A percentile compares a stretch with the other conserved stretches of the same genome.
Evolutionary conservation across 2,113 vertebrate species (phyloP).

Genomic region (Psilopogon haemacephalus): DNA sequence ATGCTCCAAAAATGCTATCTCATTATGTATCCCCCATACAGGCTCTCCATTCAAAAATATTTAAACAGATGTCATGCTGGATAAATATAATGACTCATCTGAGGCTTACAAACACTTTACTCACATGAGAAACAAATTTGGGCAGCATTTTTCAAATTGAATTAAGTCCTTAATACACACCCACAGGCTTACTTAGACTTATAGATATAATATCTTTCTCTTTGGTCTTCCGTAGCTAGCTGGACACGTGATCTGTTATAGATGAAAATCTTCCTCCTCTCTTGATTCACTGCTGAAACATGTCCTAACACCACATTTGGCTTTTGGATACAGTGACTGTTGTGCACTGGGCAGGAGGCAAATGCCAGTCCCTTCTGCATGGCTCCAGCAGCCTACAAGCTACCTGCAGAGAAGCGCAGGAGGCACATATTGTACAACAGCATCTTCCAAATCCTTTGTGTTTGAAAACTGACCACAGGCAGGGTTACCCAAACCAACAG

Average conservation of each 20-base stretch:
- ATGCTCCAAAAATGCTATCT: neutral
- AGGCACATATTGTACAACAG: neutral
- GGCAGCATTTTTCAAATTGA: conserved; percentile 63
- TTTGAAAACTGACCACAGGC: neutral
- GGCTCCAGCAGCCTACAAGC: neutral
- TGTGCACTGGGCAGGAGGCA: neutral
- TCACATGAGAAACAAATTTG: conserved; percentile 45
- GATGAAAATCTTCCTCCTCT: neutral
- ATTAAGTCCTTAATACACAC: conserved; percentile 56
- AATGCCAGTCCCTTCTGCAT: neutral
- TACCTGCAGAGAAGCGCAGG: neutral
- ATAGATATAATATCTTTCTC: conserved; percentile 57
- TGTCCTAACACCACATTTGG: neutral
- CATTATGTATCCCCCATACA: conserved; percentile 33
- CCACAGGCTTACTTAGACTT: conserved; percentile 62
- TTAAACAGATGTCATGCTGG: conserved; percentile 52
- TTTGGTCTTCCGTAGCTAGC: neutral
- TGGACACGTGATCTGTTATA: conserved; percentile 10
- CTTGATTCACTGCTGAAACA: neutral
- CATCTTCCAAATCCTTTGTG: neutral
- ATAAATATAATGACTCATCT: conserved; percentile 57
- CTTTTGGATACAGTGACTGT: neutral
- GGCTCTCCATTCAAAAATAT: conserved; percentile 59
- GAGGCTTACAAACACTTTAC: conserved; percentile 40
- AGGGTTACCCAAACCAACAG: neutral